Conservation (phyloP, 2,113 vertebrate species). For the Alaudala cheleensis region DNA sequence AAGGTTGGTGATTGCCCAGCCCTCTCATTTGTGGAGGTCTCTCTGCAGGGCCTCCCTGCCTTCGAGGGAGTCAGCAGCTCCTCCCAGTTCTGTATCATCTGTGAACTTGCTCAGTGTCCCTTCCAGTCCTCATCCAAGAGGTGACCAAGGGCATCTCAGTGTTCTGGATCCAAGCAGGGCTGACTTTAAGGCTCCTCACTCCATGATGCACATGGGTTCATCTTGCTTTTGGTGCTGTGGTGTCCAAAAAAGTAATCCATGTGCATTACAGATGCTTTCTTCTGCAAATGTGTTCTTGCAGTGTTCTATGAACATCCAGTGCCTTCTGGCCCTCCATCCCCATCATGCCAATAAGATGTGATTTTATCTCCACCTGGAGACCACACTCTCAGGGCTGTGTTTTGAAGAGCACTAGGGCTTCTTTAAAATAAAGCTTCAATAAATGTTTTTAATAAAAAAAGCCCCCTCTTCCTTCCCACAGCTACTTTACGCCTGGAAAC, state of each 20-base stretch:
- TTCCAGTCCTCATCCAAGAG: not conserved
- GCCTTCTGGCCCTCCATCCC: not conserved
- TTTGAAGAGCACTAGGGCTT: not conserved
- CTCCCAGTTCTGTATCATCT: not conserved
- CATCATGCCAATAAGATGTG: not conserved
- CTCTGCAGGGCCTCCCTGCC: not conserved
- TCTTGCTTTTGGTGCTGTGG: not conserved
- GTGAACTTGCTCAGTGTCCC: not conserved
- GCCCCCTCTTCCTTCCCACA: not conserved
- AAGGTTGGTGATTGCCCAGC: not conserved
- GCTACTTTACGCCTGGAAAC: not conserved
- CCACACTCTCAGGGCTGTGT: not conserved
- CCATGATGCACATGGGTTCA: not conserved
- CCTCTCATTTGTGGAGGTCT: not conserved
- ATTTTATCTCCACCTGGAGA: not conserved
- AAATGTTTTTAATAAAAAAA: not conserved
- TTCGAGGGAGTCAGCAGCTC: accelerated
- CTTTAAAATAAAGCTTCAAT: not conserved
- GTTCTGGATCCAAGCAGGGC: not conserved
- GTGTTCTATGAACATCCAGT: not conserved
- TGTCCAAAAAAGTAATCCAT: accelerated
- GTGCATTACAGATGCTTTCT: not conserved
- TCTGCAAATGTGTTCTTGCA: not conserved
- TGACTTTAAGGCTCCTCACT: not conserved
- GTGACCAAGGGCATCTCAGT: not conserved